These are phyloP conservation scores for Aurelia aurita complex sp. Pacific DNA, from an alignment of 30 jellyfish, hydroid and myxozoan genomes.

Conservation along the genomic window DNA sequence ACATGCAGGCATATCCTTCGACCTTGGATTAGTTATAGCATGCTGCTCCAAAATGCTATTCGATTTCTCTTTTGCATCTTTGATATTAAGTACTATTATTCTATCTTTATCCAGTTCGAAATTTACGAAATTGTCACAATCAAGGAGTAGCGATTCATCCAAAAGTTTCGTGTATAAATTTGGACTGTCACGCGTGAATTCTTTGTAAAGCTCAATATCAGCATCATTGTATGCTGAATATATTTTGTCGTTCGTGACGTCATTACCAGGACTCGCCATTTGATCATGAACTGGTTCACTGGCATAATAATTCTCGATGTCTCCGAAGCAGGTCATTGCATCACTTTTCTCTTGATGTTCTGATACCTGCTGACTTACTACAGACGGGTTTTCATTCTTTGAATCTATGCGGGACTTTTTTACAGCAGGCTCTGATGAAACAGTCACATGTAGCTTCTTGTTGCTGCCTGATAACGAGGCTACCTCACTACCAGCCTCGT, in stretches of 20 bases:
- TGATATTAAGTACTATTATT: conserved; percentile 58
- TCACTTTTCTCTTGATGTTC: neutral
- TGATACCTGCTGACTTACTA: too few relatives aligned
- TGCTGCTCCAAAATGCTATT: conserved; percentile 53
- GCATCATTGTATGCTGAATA: neutral
- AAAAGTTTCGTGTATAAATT: conserved; percentile 42
- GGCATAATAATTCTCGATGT: neutral
- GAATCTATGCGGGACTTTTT: too few relatives aligned
- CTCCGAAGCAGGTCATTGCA: conserved; percentile 3
- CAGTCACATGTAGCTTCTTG: neutral
- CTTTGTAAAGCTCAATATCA: conserved; percentile 26
- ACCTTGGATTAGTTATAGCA: conserved; percentile 70
- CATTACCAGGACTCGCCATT: neutral
- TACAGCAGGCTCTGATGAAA: too few relatives aligned
- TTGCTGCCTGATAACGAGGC: neutral
- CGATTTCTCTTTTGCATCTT: conserved; percentile 39
- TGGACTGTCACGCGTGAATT: conserved; percentile 40
- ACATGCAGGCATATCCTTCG: conserved; percentile 59
- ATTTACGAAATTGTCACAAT: conserved; percentile 62
- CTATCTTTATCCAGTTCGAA: conserved; percentile 79
- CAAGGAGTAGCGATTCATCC: conserved; percentile 69
- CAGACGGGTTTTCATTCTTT: too few relatives aligned
- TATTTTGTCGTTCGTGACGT: neutral
- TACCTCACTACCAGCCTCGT: too few relatives aligned
- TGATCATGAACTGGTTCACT: neutral